Base-by-base conservation (phyloP, 2,888 invertebrate genomes). In the Brachyptera risi region DNA sequence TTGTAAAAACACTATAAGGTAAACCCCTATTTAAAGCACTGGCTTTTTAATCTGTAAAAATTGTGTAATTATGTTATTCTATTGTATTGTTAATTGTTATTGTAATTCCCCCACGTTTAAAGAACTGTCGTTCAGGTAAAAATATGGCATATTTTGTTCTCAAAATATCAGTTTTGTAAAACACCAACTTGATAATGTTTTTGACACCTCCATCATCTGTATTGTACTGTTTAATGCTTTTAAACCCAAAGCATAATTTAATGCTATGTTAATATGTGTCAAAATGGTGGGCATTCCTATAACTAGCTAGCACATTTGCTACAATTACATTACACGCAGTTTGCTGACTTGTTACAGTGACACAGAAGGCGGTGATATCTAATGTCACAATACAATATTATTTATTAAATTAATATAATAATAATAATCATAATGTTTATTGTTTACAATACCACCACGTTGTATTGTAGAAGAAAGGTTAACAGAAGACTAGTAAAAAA, bases 401-500 rank as follows among this genome's bases (percentile, higher is more conserved):
- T 54, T 31, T 24, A 9, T n/a, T 1, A 50, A 50, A 9, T 11
- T 26, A 13, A 11, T 26, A 3, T 50, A 11, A n/a, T n/a, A n/a
- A n/a, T n/a, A n/a, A n/a, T n/a, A n/a, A n/a, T 13, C 26, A 17
- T 50, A 26, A 17, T 50, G 23, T 50, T 50, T 26, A 7, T 27
- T 50, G 23, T 50, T 50, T 26, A 7, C 26, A 24, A 50, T 50
- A 26, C 21, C 50, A 26, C 26, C n/a, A n/a, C n/a, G n/a, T n/a
- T n/a, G n/a, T n/a, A 56, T 56, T 24, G 56, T 40, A 56, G 26
- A n/a, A 17, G 37, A 56, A 56, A 35, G 13, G 40, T 38, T 15
- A 38, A n/a, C 13, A 38, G 11, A 38, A 38, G 40, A 38, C 40
- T 38, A 38, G 40, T 15, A 38, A 17, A 38, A 17, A 38, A 38